phyloP scores from a whole-genome alignment of 2,797 vertebrate species.

The Adelosebastes latens region DNA sequence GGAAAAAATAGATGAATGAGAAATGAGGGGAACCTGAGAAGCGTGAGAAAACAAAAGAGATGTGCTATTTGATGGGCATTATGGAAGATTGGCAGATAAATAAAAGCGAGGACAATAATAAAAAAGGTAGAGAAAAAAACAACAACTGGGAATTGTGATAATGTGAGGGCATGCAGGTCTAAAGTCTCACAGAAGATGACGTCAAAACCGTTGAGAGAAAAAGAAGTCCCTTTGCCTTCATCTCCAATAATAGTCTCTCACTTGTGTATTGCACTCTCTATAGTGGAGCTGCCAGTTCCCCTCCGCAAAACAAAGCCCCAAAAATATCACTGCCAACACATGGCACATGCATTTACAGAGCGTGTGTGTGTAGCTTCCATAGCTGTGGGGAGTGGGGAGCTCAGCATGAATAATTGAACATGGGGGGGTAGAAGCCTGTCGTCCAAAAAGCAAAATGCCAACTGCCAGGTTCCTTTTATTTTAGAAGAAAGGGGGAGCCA shows the following conservation, averaged over 20 bases:
- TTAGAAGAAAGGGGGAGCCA: slow-evolving; percentile 25
- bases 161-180: slow-evolving; percentile 28
- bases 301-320: slow-evolving; percentile 70
- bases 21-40: slow-evolving; percentile 43
- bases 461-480: slow-evolving; percentile 63
- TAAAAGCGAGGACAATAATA: slow-evolving; percentile 17
- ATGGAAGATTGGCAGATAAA: slow-evolving; percentile 8
- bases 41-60: slow-evolving; percentile 27
- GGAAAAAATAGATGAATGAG: slow-evolving; percentile 42
- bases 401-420: slow-evolving; percentile 79
- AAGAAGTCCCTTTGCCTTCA: slow-evolving; percentile 60
- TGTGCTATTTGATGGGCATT: slow-evolving; percentile 19
- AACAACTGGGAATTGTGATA: slow-evolving; percentile 25
- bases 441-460: slow-evolving; percentile 71
- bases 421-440: slow-evolving; percentile 36
- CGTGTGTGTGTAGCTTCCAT: slow-evolving; percentile 43
- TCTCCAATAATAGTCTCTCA: slow-evolving; percentile 70
- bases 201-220: slow-evolving; percentile 34
- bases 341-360: slow-evolving; percentile 68
- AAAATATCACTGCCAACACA: slow-evolving; percentile 76
- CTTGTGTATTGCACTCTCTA: slow-evolving; percentile 54
- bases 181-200: slow-evolving; percentile 38
- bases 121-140: background rate
- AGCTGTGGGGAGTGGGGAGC: slow-evolving; percentile 70
- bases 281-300: slow-evolving; percentile 65